phyloP scores from a whole-genome alignment of 2,113 vertebrate species.

The Phalacrocorax brasilianus region DNA sequence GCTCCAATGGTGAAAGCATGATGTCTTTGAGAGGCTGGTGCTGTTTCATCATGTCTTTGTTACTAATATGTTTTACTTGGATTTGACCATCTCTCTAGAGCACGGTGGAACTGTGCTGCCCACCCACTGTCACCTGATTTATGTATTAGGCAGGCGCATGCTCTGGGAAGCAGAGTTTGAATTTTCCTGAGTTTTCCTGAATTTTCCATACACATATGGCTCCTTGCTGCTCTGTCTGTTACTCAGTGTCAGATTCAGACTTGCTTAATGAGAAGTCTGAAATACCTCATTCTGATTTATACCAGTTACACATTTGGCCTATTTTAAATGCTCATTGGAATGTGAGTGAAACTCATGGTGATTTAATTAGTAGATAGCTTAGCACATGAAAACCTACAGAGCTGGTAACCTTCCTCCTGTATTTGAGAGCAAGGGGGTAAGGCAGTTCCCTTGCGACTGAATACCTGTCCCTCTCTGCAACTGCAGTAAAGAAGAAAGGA shows the following conservation, averaged over 20 bases:
- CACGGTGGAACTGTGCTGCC: neutral
- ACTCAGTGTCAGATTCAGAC: neutral
- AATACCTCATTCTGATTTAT: neutral
- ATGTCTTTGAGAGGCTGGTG: neutral
- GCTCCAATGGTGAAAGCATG: neutral
- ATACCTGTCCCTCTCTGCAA: neutral
- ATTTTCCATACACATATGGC: neutral
- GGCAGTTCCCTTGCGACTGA: neutral
- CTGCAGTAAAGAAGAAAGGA: neutral
- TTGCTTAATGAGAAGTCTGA: neutral
- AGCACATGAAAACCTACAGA: neutral
- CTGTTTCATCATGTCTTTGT: neutral
- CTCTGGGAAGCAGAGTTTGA: neutral
- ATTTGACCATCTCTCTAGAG: neutral
- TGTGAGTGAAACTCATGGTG: neutral
- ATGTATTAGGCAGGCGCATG: neutral
- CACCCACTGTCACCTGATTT: neutral
- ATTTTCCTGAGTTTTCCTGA: neutral
- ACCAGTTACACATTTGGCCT: neutral
- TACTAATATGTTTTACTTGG: neutral
- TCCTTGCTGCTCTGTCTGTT: neutral
- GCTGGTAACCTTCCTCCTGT: neutral
- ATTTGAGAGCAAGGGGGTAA: neutral
- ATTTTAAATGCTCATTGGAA: neutral
- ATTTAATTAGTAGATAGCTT: neutral